A percentile compares a stretch with the other conserved stretches of the same genome.
Evolutionary conservation across 2,113 vertebrate genomes (phyloP).

Genomic region (Psephotus haematonotus): DNA sequence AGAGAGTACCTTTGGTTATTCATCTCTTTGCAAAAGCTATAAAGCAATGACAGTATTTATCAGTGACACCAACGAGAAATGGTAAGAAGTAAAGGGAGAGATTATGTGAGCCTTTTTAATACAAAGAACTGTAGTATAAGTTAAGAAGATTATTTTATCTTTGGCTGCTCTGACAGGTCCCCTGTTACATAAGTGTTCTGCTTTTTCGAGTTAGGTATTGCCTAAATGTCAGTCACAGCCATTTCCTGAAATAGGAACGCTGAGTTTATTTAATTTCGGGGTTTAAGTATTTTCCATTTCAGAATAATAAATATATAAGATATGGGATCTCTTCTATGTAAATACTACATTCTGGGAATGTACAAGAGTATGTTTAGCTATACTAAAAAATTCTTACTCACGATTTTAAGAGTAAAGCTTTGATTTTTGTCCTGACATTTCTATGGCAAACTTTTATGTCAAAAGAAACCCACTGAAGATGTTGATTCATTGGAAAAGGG

Average conservation of each 20-base stretch:
- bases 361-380: slow-evolving; percentile 13
- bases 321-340: slow-evolving; percentile 25
- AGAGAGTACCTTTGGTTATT: background rate
- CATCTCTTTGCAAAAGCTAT: background rate
- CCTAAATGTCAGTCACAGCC: slow-evolving; percentile 22
- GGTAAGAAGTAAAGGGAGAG: background rate
- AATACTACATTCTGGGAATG: slow-evolving; percentile 9
- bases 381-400: slow-evolving; percentile 20
- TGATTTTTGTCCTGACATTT: slow-evolving; percentile 9
- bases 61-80: background rate
- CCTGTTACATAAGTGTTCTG: slow-evolving; percentile 49
- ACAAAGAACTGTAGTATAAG: slow-evolving; percentile 10
- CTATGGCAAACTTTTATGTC: background rate
- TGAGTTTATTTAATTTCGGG: slow-evolving; percentile 56
- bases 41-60: background rate
- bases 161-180: slow-evolving; percentile 30
- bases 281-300: slow-evolving; percentile 61
- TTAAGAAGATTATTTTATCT: slow-evolving; percentile 57
- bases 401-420: slow-evolving; percentile 43
- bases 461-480: slow-evolving; percentile 6
- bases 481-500: slow-evolving; percentile 45
- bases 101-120: slow-evolving; percentile 8
- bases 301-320: slow-evolving; percentile 67
- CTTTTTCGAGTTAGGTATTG: slow-evolving; percentile 13
- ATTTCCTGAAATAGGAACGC: slow-evolving; percentile 64